Evolutionary conservation across 2,113 vertebrate genomes (phyloP), one percentile per base, ranked within the genome.

Genomic region (Gopherus evgoodei): DNA sequence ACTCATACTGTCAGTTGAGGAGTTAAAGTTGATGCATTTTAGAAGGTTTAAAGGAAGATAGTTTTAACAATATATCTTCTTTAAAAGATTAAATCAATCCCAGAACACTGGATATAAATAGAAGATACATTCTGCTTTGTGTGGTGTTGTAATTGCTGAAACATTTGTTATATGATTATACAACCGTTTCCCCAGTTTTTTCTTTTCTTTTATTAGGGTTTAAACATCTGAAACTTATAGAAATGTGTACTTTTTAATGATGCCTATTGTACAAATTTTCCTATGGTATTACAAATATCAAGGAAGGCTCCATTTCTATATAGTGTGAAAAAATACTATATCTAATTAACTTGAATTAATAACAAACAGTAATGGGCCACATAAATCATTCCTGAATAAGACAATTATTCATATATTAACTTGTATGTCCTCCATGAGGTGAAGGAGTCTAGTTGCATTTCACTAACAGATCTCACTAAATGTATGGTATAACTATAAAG

Each of bases 361-460:
- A 93, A 95, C 84, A 81, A 91, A 38, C 35, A 53, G 79, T 94
- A 93, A 93, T 93, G 83, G 91, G 82, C 83, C 49, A 86, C 22
- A 4, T 83, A 93, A 91, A 86, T 94, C 83, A 31, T 94, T 94
- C 21, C 59, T 62, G 59, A 62, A 31, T 31, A 62, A 31, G 59
- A 62, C 59, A 31, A 12, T 31, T 31, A 62, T 31, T 62, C 56
- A 44, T 95, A 76, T 96, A 86, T 95, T 81, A 76, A 83, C 49
- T 87, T 80, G 42, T 54, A 24, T 49, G 35, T 59, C 88, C 86
- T 54, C 84, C 57, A 93, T 54, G 52, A 72, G 87, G 90, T 59
- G 76, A 94, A 95, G 57, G 1, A 19, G 19, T n/a, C 54, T 38
- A 3, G 19, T 31, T 96, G 5, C 44, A 72, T 80, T 91, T 95